A percentile compares a stretch with the other conserved stretches of the same genome.
phyloP scores from a whole-genome alignment of 2,113 vertebrate species.

The Ahaetulla prasina region DNA sequence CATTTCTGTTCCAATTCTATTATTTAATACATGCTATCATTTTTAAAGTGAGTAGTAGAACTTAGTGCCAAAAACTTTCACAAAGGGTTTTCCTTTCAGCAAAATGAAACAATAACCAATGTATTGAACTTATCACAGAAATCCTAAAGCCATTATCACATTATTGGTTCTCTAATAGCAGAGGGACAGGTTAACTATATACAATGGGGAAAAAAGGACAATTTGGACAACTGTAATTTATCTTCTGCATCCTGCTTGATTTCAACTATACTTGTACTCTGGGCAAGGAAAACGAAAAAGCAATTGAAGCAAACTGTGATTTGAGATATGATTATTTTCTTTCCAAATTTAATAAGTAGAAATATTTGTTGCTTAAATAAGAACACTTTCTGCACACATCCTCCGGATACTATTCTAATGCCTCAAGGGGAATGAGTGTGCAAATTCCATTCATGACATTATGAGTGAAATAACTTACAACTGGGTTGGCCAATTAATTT shows the following conservation, averaged over 20 bases:
- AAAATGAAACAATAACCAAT: neutral
- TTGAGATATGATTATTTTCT: neutral
- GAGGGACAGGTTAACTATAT: neutral
- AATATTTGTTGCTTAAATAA: neutral
- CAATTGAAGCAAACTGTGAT: neutral
- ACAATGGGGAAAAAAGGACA: neutral
- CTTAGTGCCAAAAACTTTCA: neutral
- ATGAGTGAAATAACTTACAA: neutral
- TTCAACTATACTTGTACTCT: neutral
- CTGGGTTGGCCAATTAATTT: neutral
- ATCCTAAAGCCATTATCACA: neutral
- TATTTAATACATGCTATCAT: neutral
- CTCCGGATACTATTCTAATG: neutral
- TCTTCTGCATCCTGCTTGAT: neutral
- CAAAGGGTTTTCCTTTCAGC: neutral
- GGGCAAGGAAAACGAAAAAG: neutral
- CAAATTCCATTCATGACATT: neutral
- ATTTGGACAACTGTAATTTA: neutral
- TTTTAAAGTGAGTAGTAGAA: neutral
- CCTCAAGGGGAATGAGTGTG: neutral
- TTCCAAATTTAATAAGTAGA: neutral
- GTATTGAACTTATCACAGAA: neutral
- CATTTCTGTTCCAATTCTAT: neutral
- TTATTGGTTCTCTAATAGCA: neutral
- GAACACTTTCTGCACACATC: neutral